Base-by-base conservation (phyloP, 2,888 invertebrate genomes). In the Fragum fragum region DNA sequence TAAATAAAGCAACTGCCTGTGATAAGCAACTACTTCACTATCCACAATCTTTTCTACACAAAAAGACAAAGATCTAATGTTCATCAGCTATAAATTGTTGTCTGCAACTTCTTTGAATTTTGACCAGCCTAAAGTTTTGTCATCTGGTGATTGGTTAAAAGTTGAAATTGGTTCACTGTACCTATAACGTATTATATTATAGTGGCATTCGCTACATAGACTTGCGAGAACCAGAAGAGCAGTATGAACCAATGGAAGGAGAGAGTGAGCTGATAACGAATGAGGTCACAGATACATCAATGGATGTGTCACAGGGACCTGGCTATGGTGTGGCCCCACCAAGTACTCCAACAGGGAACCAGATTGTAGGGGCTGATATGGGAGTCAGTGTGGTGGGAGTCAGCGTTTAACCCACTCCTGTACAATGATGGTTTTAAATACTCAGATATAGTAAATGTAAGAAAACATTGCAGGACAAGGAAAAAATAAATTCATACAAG, bases 121-220 rank as follows among this genome's bases (percentile, higher is more conserved):
- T n/a, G n/a, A n/a, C n/a, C n/a, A n/a, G n/a, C n/a, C n/a, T n/a
- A n/a, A n/a, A n/a, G n/a, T n/a, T n/a, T n/a, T n/a, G n/a, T n/a
- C n/a, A n/a, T n/a, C n/a, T n/a, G n/a, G n/a, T n/a, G n/a, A n/a
- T n/a, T n/a, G n/a, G n/a, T n/a, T n/a, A n/a, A n/a, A n/a, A n/a
- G n/a, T n/a, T n/a, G n/a, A n/a, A n/a, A 61, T 14, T 16, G 9
- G 21, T 61, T 28, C 14, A 16, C 26, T 61, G 21, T 28, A 26
- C 5, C 11, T 42, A 21, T 42, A 21, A n/a, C n/a, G n/a, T n/a
- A n/a, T n/a, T n/a, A 3, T 9, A 14, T 68, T 87, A 23, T 75
- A 91, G 91, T 55, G 89, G 85, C 21, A 87, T 92, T 16, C 80
- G 87, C 18, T 91, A 86, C 71, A 83, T 92, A 74, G 90, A 90